Evolutionary conservation across 2,113 vertebrate species (phyloP).

Genomic region (Myrmecobius fasciatus): DNA sequence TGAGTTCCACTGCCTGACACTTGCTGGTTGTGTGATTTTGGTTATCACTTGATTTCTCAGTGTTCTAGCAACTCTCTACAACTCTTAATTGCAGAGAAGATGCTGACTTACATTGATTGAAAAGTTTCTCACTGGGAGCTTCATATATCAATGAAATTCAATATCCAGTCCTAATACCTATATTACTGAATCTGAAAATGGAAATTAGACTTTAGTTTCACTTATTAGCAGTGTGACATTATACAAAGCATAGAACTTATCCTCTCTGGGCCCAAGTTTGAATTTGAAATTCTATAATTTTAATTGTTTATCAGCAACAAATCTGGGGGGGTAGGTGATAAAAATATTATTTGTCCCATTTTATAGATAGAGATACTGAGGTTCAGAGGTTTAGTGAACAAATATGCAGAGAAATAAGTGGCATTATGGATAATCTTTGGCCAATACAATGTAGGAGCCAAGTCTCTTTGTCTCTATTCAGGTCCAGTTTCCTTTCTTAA

Average conservation of each 20-base stretch:
- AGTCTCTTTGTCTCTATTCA: no score
- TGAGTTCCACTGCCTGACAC: not conserved
- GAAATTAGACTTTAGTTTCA: not conserved
- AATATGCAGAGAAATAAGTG: no score
- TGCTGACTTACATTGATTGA: not conserved
- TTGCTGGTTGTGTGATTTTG: not conserved
- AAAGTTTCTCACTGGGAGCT: not conserved
- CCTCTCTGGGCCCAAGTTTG: not conserved
- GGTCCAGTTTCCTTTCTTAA: no score
- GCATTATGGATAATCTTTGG: no score
- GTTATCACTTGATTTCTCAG: not conserved
- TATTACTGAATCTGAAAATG: not conserved
- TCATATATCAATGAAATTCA: not conserved
- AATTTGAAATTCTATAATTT: not conserved
- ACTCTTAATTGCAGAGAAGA: not conserved
- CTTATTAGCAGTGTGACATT: not conserved
- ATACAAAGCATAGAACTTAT: not conserved
- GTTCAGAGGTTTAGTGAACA: not conserved
- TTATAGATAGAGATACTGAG: not conserved
- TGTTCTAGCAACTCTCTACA: not conserved
- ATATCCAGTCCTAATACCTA: not conserved
- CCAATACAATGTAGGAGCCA: no score
- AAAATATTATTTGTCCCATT: not conserved
- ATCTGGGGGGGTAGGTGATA: not conserved
- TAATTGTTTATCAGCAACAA: not conserved